These are phyloP conservation scores for Elmis aenea DNA, from an alignment of 2,888 invertebrate genomes.

Conservation along the genomic window DNA sequence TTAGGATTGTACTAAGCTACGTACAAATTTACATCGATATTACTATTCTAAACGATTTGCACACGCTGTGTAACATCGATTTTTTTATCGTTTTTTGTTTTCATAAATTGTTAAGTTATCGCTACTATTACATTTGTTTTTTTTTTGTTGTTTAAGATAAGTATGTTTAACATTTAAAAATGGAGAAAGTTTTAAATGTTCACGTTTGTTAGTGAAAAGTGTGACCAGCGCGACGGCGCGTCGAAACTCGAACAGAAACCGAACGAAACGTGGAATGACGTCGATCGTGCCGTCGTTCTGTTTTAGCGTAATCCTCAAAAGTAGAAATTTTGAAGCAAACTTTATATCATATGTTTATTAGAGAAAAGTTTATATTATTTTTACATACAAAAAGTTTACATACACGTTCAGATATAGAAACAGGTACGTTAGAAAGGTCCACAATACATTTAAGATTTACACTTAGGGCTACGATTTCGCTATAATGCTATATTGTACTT, in stretches of 20 bases:
- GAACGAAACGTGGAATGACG: too few species aligned
- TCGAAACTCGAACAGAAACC: too few species aligned
- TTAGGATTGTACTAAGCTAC: slow-evolving; percentile 19
- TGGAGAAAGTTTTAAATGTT: slow-evolving; percentile 14
- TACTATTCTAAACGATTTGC: slow-evolving; percentile 21
- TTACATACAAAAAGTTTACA: slow-evolving; percentile 18
- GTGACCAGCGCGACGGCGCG: too few species aligned
- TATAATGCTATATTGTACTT: slow-evolving; percentile 16
- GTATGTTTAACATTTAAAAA: slow-evolving; percentile 17
- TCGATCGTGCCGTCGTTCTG: too few species aligned
- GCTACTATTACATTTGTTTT: too few species aligned
- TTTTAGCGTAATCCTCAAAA: too few species aligned
- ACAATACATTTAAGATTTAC: slow-evolving; percentile 22
- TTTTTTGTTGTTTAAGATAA: too few species aligned
- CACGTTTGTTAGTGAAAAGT: too few species aligned
- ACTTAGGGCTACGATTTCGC: slow-evolving; percentile 18
- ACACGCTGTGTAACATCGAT: slow-evolving; percentile 18
- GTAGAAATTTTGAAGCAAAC: too few species aligned
- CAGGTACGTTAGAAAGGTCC: slow-evolving; percentile 25
- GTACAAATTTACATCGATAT: slow-evolving; percentile 20
- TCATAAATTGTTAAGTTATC: too few species aligned
- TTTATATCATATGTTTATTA: too few species aligned
- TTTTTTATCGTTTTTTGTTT: slow-evolving; percentile 16
- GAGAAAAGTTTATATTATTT: too few species aligned
- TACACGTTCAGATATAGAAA: slow-evolving; percentile 20